A percentile compares a stretch with the other conserved stretches of the same genome.
These are phyloP conservation scores for Oriolus oriolus DNA, from an alignment of 2,113 vertebrate species.

Conservation along the genomic window DNA sequence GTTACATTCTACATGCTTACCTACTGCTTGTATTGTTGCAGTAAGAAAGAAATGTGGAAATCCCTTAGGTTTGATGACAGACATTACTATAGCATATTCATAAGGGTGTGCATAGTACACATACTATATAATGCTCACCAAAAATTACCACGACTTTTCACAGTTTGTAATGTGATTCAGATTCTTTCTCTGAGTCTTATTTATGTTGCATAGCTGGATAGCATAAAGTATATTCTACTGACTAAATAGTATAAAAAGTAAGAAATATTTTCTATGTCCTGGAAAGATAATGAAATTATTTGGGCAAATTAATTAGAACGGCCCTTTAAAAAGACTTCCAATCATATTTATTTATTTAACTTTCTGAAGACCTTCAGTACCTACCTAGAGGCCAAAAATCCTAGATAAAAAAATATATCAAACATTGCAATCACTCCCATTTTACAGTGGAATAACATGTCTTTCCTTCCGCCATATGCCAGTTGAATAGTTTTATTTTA, in stretches of 20 bases:
- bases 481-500: background rate
- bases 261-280: background rate
- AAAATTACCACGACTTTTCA: background rate
- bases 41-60: background rate
- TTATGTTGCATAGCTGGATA: background rate
- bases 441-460: background rate
- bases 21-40: background rate
- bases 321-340: background rate
- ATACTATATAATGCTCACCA: background rate
- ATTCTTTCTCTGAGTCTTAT: background rate
- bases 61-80: background rate
- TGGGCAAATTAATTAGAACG: background rate
- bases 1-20: background rate
- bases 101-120: background rate
- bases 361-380: background rate
- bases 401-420: background rate
- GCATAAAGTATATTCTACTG: background rate
- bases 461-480: background rate
- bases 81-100: background rate
- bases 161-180: background rate
- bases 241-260: background rate
- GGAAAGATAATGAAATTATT: background rate
- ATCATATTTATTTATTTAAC: background rate
- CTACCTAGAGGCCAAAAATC: background rate
- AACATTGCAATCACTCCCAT: background rate